phyloP scores from a whole-genome alignment of 1,140 invertebrate species.

The Maconellicoccus hirsutus region DNA sequence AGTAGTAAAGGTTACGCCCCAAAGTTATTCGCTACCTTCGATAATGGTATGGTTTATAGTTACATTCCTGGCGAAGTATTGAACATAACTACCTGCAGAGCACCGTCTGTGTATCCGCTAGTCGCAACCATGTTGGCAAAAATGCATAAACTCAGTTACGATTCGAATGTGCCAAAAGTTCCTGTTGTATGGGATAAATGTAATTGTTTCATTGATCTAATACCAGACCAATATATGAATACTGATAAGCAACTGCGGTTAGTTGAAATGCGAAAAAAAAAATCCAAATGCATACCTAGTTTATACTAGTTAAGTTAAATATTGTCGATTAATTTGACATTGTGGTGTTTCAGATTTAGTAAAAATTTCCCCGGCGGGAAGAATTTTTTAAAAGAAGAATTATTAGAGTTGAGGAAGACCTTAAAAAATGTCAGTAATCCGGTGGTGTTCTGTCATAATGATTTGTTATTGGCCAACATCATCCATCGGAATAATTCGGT shows the following conservation, averaged over 20 bases:
- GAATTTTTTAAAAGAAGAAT: slow-evolving; percentile 51
- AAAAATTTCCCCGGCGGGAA: slow-evolving; percentile 51
- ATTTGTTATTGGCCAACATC: slow-evolving; percentile 88
- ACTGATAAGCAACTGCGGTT: slow-evolving; percentile 50
- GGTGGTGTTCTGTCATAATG: slow-evolving; percentile 96
- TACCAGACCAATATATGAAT: slow-evolving; percentile 52
- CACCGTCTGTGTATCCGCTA: slow-evolving; percentile 55
- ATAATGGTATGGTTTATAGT: slow-evolving; percentile 89
- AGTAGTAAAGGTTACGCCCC: slow-evolving; percentile 66
- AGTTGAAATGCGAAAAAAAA: background rate
- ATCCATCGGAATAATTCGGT: slow-evolving; percentile 54
- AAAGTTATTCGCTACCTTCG: slow-evolving; percentile 77
- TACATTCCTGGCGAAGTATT: slow-evolving; percentile 75
- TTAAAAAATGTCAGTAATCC: slow-evolving; percentile 56
- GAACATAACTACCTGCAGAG: slow-evolving; percentile 52
- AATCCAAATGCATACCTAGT: background rate
- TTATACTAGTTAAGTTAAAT: no score
- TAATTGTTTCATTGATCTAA: slow-evolving; percentile 57
- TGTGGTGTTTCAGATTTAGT: slow-evolving; percentile 47
- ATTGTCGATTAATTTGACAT: slow-evolving; percentile 21
- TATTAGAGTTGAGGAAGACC: slow-evolving; percentile 49
- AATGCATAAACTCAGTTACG: slow-evolving; percentile 53
- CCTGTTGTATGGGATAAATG: slow-evolving; percentile 58
- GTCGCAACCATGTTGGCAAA: slow-evolving; percentile 68
- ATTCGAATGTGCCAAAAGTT: slow-evolving; percentile 32